Base-by-base conservation (phyloP, 2,797 vertebrate species). In the Lithobates pipiens region DNA sequence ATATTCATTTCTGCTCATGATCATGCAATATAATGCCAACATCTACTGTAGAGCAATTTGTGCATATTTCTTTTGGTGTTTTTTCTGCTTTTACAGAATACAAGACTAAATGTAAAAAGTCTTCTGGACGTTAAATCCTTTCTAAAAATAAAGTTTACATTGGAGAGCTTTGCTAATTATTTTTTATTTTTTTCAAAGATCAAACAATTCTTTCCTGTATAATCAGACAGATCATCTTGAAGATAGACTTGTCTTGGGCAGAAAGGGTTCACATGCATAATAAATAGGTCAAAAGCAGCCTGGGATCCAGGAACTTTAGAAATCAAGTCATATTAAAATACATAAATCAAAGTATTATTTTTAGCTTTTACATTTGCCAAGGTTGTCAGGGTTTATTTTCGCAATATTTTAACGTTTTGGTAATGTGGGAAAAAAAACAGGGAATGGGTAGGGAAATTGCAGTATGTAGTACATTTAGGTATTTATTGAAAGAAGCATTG, bases 331-430 rank as follows among this genome's bases (percentile, higher is more conserved):
- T 23, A 42, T 42, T 74, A 71, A 3, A 39, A n/a, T 10, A 25
- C 54, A 18, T 61, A 27, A 72, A 73, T 82, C 36, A 82, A 44
- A 71, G 21, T 11, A 39, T 44, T 74, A 71, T 79, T 82, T 57
- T 21, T 39, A 27, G 54, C 39, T 61, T 50, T 54, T 25, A 74
- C 27, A 15, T 11, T 71, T 13, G 32, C n/a, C 46, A 82, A 82
- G 69, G 32, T 70, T 36, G 16, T 70, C 16, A 18, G 50, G 18
- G 16, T 18, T 18, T 21, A 57, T 57, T 57, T 18, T 21, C 0
- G 3, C 4, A 5, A 54, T 16, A 54, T 54, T 54, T 15, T 54
- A 54, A 54, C 16, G 50, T 18, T 54, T 18, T 18, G 5, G 50
- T 18, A 18, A 16, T 54, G 13, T 54, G 16, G 13, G 18, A 57